Base-by-base conservation (phyloP, 2,888 invertebrate genomes). In the Pseudolycoriella hygida region DNA sequence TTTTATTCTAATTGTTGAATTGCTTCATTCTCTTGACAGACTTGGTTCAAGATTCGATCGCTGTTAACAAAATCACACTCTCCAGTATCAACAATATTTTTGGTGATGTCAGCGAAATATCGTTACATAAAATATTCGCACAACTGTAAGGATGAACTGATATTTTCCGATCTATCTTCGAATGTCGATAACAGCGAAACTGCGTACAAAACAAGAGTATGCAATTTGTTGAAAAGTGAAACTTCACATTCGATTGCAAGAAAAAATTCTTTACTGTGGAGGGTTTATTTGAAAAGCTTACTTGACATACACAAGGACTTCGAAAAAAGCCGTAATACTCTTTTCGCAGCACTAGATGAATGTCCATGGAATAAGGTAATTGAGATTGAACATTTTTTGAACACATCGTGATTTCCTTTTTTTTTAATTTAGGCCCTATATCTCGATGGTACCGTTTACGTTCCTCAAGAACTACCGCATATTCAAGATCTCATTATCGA, bases 401-500 rank as follows among this genome's bases (percentile, higher is more conserved):
- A n/a, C n/a, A n/a, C n/a, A n/a, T n/a, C 46, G 42, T 19, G 34
- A 37, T 39, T 14, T 14, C 11, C 11, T 51, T 42, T 41, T 45
- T 48, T 46, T 46, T 43, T 42, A 40, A 42, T 50, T 40, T n/a
- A 51, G 50, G 48, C 49, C 3, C 58, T 80, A 39, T 79, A 80
- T 53, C 68, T 77, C 50, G 76, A 77, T 57, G 77, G 77, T 3
- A 74, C 75, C 1, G 72, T 73, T 50, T 70, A 74, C 53, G 70
- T 78, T 34, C 79, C 75, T 30, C 71, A 71, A 48, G 74, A 77
- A 54, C 61, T 77, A 49, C 67, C 71, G 1, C 77, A 77, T 65
- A 72, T 85, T 52, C 78, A 80, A 55, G 85, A 84, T 66, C 66
- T 80, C 46, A 70, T 84, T 56, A 76, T 80, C 44, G 84, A 84